Evolutionary conservation across 2,113 vertebrate genomes (phyloP).

Genomic region (Equus quagga): DNA sequence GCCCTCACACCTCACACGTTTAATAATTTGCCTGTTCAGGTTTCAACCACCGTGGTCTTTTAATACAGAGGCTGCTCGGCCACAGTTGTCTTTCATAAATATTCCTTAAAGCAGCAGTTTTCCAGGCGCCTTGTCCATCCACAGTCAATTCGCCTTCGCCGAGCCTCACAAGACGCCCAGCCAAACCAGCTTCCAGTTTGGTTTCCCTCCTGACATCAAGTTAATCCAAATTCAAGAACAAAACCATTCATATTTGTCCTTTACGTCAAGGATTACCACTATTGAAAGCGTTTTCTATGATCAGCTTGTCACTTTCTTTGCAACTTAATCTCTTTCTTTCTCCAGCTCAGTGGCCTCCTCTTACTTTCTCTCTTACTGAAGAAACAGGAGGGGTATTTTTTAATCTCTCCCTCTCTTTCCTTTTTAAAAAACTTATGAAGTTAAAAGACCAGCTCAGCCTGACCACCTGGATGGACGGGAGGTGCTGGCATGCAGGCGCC

Average conservation of each 20-base stretch:
- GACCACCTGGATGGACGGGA: constrained; percentile 93
- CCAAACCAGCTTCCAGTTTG: background rate
- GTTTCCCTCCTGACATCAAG: constrained; percentile 75
- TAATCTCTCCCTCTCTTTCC: constrained; percentile 79
- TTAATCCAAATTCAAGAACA: constrained; percentile 93
- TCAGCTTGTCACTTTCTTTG: constrained; percentile 93
- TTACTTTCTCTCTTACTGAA: constrained; percentile 88
- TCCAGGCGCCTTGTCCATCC: constrained; percentile 31
- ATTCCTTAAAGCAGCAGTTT: constrained; percentile 30
- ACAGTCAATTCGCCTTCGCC: background rate
- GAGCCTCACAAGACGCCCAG: background rate
- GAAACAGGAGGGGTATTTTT: constrained; percentile 78
- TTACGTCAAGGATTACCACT: constrained; percentile 93
- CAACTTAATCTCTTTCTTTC: constrained; percentile 96
- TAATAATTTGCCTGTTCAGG: constrained; percentile 53
- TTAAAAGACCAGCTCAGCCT: constrained; percentile 92
- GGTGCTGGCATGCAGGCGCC: constrained; percentile 90
- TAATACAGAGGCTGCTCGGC: background rate
- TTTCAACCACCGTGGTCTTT: background rate
- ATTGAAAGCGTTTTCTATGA: constrained; percentile 92
- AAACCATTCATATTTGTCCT: constrained; percentile 94
- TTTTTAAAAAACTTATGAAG: constrained; percentile 92
- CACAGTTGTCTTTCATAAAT: fast-evolving
- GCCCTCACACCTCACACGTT: background rate
- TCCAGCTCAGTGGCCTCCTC: constrained; percentile 90